phyloP scores from a whole-genome alignment of 2,797 vertebrate genomes.

The Tiaroga cobitis region DNA sequence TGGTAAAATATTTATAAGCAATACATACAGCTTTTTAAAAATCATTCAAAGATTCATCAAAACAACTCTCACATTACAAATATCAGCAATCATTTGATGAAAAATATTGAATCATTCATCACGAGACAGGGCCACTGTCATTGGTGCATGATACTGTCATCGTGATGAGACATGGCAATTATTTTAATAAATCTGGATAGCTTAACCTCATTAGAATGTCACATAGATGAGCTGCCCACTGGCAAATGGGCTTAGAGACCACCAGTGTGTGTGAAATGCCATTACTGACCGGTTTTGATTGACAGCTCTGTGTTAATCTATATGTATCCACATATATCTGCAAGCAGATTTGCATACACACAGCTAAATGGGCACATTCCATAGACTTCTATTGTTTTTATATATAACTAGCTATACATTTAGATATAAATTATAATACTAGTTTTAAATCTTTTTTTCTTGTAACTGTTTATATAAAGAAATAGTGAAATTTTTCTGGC shows the following conservation, averaged over 20 bases:
- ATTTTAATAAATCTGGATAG: conserved; percentile 33
- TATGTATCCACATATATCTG: not conserved
- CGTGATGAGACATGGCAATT: conserved; percentile 24
- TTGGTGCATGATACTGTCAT: not conserved
- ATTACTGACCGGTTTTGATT: not conserved
- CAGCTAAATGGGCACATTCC: not conserved
- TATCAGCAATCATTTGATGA: conserved; percentile 4
- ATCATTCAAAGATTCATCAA: not conserved
- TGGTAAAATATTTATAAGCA: not conserved
- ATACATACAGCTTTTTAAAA: not conserved
- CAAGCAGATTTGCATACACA: not conserved
- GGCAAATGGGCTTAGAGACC: conserved; percentile 11
- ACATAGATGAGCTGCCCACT: not conserved
- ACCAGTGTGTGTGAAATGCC: conserved; percentile 8
- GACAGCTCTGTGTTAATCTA: not conserved
- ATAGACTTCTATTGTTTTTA: not conserved
- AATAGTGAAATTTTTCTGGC: too few species aligned
- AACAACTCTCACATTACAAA: not conserved
- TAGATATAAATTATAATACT: not conserved
- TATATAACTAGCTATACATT: not conserved
- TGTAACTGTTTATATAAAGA: too few species aligned
- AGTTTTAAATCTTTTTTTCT: not conserved
- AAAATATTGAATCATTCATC: conserved; percentile 21
- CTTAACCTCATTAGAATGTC: conserved; percentile 27
- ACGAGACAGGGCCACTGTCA: not conserved